phyloP scores from a whole-genome alignment of 2,113 vertebrate genomes.

The Gobius niger region DNA sequence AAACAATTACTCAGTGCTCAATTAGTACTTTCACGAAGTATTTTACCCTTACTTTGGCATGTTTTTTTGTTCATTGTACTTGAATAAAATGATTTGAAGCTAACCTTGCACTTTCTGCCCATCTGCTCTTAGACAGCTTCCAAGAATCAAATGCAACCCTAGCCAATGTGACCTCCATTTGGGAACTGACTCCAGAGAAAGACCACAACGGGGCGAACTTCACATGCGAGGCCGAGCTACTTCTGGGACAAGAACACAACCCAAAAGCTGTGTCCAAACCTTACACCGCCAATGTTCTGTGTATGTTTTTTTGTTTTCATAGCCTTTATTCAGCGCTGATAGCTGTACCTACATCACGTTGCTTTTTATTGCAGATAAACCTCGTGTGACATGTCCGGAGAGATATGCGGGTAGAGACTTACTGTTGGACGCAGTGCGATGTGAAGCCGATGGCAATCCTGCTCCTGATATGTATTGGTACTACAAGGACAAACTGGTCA shows the following conservation, averaged over 20 bases:
- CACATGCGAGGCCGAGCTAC: conserved; percentile 51
- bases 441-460: conserved; percentile 48
- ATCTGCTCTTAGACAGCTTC: rapidly evolving
- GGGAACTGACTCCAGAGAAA: background rate
- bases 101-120: no score
- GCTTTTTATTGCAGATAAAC: conserved; percentile 37
- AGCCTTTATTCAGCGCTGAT: background rate
- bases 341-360: background rate
- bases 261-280: background rate
- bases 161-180: background rate
- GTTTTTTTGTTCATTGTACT: no score
- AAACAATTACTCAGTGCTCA: no score
- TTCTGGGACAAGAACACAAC: conserved; percentile 39
- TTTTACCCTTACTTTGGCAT: no score
- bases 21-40: no score
- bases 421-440: conserved; percentile 15
- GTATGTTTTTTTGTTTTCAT: conserved; percentile 52
- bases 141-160: rapidly evolving
- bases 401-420: background rate
- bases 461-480: conserved; percentile 42
- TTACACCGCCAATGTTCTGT: conserved; percentile 31
- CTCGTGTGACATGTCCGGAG: conserved; percentile 9
- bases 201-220: conserved; percentile 35
- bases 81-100: no score
- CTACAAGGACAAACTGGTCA: background rate